Conservation (phyloP, 2,888 invertebrate genomes). For the Chymomyza procnemis region DNA sequence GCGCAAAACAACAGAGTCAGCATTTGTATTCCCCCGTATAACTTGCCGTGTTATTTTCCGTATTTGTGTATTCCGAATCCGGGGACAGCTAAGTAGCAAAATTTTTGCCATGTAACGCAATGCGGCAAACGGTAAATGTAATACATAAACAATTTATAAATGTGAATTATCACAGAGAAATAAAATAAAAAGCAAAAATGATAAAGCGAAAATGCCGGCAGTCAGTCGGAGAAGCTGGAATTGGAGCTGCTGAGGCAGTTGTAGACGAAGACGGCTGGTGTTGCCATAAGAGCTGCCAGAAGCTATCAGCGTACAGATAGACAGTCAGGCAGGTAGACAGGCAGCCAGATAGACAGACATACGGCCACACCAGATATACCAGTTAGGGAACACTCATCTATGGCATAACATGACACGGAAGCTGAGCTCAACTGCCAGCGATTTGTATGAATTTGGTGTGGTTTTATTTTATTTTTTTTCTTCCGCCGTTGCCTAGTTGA, state of each 20-base stretch:
- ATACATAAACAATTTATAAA: slow-evolving; percentile 67
- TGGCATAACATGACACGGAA: slow-evolving; percentile 30
- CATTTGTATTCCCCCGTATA: neutral
- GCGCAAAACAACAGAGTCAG: slow-evolving; percentile 8
- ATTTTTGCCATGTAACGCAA: slow-evolving; percentile 44
- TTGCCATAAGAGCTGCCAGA: slow-evolving; percentile 4
- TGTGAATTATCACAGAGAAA: slow-evolving; percentile 55
- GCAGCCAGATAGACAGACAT: neutral
- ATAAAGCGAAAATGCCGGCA: slow-evolving; percentile 42
- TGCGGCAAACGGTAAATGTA: slow-evolving; percentile 38
- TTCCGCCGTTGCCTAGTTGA: neutral
- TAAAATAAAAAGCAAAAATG: slow-evolving; percentile 49
- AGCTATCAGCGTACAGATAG: slow-evolving; percentile 8
- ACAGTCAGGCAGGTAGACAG: neutral
- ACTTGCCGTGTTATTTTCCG: neutral
- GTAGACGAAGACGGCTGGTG: neutral
- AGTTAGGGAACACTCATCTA: slow-evolving; percentile 43
- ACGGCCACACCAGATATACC: neutral
- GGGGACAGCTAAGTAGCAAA: slow-evolving; percentile 1
- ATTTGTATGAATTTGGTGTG: slow-evolving; percentile 58
- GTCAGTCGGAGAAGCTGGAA: slow-evolving; percentile 5
- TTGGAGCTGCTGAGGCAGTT: slow-evolving; percentile 4
- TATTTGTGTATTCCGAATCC: neutral
- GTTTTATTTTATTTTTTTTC: neutral
- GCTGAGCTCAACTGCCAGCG: slow-evolving; percentile 37